These are phyloP conservation scores for Crepidodera aurea DNA, from an alignment of 2,888 invertebrate genomes.

Conservation along the genomic window DNA sequence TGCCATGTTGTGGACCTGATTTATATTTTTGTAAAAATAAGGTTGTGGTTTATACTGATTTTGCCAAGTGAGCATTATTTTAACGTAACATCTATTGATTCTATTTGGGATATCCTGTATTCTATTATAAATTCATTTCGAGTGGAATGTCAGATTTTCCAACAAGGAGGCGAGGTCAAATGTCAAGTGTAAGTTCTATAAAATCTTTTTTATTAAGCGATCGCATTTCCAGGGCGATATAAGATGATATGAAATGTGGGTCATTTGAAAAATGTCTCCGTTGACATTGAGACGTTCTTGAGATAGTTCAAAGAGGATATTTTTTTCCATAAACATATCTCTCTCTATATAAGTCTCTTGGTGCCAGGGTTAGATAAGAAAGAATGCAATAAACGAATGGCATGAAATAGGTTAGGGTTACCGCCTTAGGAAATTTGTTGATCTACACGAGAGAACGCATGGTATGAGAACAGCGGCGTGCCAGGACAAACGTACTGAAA, in stretches of 20 bases:
- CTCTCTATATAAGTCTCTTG: conserved; percentile 8
- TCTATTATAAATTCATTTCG: not conserved
- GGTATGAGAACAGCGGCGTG: conserved; percentile 1
- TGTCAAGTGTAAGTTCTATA: conserved; percentile 8
- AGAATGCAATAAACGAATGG: conserved; percentile 32
- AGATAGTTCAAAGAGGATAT: conserved; percentile 17
- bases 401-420: conserved; percentile 30
- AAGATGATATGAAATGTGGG: conserved; percentile 5
- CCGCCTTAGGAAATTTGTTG: conserved; percentile 27
- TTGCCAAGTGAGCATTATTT: too few relatives aligned
- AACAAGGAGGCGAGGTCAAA: conserved; percentile 3
- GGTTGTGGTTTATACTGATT: too few relatives aligned
- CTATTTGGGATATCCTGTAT: not conserved
- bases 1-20: too few relatives aligned
- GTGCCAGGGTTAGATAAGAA: conserved; percentile 29
- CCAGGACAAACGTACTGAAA: too few relatives aligned
- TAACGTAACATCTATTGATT: too few relatives aligned
- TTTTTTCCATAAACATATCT: conserved; percentile 11
- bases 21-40: too few relatives aligned
- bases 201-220: conserved; percentile 12
- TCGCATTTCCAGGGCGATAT: conserved; percentile 2
- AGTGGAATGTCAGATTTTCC: not conserved
- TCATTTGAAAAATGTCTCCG: conserved; percentile 21
- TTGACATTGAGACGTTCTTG: conserved; percentile 21
- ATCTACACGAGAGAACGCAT: conserved; percentile 12